These are phyloP conservation scores for Brachionus calyciflorus DNA, from an alignment of 1,140 invertebrate genomes.

Conservation along the genomic window DNA sequence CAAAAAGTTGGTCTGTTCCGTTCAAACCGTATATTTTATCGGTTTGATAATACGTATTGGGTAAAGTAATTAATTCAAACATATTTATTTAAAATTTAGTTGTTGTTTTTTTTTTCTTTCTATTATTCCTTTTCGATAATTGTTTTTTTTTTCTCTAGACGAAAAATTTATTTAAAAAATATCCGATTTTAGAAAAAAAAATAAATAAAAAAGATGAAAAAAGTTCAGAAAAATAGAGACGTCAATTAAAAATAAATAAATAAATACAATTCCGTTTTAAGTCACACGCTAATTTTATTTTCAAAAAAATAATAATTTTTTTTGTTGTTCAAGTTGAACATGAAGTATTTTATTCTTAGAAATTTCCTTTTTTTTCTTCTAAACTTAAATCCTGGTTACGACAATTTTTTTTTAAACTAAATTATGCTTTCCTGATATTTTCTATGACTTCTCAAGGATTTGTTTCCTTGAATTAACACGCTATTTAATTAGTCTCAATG, in stretches of 20 bases:
- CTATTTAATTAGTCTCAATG: too few relatives aligned
- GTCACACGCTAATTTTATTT: neutral
- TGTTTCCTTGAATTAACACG: too few relatives aligned
- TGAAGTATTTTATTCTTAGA: too few relatives aligned
- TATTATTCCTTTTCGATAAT: neutral
- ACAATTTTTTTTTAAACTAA: too few relatives aligned
- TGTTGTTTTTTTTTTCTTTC: neutral
- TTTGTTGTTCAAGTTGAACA: too few relatives aligned
- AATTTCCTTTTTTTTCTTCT: too few relatives aligned
- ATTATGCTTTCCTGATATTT: too few relatives aligned
- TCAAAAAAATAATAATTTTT: neutral
- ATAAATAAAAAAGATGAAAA: neutral
- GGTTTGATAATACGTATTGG: conserved; percentile 41
- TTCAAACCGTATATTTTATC: conserved; percentile 30
- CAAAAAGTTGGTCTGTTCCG: neutral
- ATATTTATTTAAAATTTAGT: conserved; percentile 32
- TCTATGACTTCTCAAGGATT: too few relatives aligned
- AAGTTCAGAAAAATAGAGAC: too few relatives aligned
- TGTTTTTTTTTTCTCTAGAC: neutral
- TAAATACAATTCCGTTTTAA: too few relatives aligned
- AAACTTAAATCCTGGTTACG: too few relatives aligned
- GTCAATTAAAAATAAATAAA: neutral
- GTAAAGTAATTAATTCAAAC: conserved; percentile 44
- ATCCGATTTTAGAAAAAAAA: neutral
- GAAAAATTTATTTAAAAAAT: neutral